These are phyloP conservation scores for Mizuhopecten yessoensis DNA, from an alignment of 1,140 invertebrate genomes.

Conservation along the genomic window DNA sequence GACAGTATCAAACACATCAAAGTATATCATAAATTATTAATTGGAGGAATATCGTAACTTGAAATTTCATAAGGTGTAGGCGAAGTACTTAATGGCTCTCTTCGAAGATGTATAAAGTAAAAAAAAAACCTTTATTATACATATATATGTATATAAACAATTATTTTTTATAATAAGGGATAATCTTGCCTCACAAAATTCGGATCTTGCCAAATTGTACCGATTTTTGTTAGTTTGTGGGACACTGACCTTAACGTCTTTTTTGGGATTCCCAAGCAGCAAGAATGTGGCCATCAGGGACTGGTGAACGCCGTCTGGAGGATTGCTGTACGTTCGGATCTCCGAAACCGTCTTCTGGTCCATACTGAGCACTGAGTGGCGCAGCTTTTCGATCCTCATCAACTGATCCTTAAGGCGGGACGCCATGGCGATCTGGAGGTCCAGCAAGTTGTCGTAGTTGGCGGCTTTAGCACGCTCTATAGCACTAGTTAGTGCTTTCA, in stretches of 20 bases:
- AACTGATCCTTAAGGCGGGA: slow-evolving; percentile 75
- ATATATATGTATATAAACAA: too few relatives aligned
- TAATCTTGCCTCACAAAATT: too few relatives aligned
- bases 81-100: too few relatives aligned
- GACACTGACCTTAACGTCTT: slow-evolving; percentile 74
- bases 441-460: slow-evolving; percentile 75
- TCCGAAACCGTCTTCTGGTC: slow-evolving; percentile 78
- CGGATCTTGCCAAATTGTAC: too few relatives aligned
- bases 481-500: slow-evolving; percentile 71
- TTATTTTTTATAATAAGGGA: too few relatives aligned
- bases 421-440: slow-evolving; percentile 77
- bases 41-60: too few relatives aligned
- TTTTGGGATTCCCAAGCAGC: slow-evolving; percentile 72
- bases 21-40: too few relatives aligned
- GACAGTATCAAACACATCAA: too few relatives aligned
- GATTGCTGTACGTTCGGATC: slow-evolving; percentile 75
- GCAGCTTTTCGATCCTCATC: slow-evolving; percentile 77
- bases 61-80: too few relatives aligned
- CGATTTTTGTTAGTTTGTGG: too few relatives aligned
- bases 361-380: slow-evolving; percentile 77
- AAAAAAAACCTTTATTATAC: too few relatives aligned
- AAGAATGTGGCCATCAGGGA: slow-evolving; percentile 77
- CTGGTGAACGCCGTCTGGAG: slow-evolving; percentile 77
- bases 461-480: slow-evolving; percentile 71
- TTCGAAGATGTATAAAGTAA: too few relatives aligned